Percentiles rank a stretch among this genome's conserved stretches.
Evolutionary conservation across 2,797 vertebrate genomes (phyloP).

Genomic region (Pristis pectinata): DNA sequence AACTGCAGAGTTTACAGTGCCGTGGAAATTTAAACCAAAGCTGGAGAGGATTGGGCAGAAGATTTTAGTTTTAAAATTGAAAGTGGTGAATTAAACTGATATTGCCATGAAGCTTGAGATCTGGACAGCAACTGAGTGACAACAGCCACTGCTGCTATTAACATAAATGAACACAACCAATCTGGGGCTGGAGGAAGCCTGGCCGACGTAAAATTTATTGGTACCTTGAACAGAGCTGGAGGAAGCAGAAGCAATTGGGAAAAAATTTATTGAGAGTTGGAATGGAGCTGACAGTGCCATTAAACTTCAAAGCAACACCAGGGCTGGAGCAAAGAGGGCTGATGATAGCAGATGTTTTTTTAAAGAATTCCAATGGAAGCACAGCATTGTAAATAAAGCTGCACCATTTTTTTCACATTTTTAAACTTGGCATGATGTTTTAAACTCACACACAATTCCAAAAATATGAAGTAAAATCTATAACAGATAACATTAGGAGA

Average conservation of each 20-base stretch:
- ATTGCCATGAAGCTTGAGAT: neutral
- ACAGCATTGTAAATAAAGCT: slow-evolving; percentile 1
- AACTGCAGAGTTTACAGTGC: neutral
- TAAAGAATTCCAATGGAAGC: neutral
- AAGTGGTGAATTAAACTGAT: neutral
- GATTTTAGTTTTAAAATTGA: neutral
- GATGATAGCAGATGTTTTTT: neutral
- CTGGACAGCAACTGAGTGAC: neutral
- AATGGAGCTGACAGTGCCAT: slow-evolving; percentile 10
- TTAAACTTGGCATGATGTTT: neutral
- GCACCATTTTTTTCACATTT: neutral
- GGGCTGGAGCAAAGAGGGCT: neutral
- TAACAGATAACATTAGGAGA: neutral
- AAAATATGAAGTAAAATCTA: neutral
- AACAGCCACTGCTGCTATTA: neutral
- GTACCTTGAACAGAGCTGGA: slow-evolving; percentile 19
- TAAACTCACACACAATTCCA: neutral
- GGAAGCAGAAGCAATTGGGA: slow-evolving; percentile 17
- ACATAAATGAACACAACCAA: neutral
- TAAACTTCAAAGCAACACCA: neutral
- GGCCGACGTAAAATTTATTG: neutral
- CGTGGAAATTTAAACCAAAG: neutral
- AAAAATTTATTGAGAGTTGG: slow-evolving; percentile 14
- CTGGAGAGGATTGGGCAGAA: neutral
- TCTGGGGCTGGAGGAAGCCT: neutral